Conservation (phyloP, 2,888 invertebrate species). For the Heliconius ethilla region DNA sequence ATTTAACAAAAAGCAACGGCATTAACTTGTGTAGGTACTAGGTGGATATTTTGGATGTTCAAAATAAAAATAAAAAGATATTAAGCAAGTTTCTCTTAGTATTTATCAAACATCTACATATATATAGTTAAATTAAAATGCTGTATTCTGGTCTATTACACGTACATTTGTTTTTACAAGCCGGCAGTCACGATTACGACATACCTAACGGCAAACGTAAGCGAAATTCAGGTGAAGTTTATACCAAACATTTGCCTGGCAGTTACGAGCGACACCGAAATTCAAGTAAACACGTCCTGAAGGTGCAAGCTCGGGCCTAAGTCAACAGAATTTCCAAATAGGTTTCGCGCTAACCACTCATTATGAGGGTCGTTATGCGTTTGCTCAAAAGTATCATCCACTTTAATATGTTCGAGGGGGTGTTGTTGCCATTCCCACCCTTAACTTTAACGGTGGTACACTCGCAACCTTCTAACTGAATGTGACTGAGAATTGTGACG, state of each 20-base stretch:
- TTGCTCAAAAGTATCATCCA: constrained; percentile 35
- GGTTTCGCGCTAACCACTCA: constrained; percentile 35
- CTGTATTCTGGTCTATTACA: constrained; percentile 27
- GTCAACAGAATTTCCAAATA: constrained; percentile 36
- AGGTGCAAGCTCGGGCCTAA: constrained; percentile 37
- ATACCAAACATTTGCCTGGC: constrained; percentile 28
- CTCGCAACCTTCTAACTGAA: constrained; percentile 4
- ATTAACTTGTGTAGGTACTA: background rate
- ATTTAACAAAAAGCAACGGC: background rate
- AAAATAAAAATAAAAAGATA: background rate
- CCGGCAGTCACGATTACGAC: constrained; percentile 27
- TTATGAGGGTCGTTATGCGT: constrained; percentile 38
- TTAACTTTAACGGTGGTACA: constrained; percentile 5
- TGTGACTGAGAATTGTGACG: background rate
- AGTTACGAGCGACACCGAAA: constrained; percentile 29
- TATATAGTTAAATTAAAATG: background rate
- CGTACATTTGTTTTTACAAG: constrained; percentile 21
- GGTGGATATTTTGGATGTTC: too few species aligned
- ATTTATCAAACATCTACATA: background rate
- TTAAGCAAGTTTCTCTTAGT: background rate
- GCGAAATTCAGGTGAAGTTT: constrained; percentile 36
- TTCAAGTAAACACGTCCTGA: constrained; percentile 37
- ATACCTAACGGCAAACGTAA: constrained; percentile 34
- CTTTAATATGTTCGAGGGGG: constrained; percentile 26
- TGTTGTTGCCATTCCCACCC: constrained; percentile 3